Evolutionary conservation across 2,113 vertebrate genomes (phyloP), one percentile per base, ranked within the genome.

Genomic region (Labrus mixtus): DNA sequence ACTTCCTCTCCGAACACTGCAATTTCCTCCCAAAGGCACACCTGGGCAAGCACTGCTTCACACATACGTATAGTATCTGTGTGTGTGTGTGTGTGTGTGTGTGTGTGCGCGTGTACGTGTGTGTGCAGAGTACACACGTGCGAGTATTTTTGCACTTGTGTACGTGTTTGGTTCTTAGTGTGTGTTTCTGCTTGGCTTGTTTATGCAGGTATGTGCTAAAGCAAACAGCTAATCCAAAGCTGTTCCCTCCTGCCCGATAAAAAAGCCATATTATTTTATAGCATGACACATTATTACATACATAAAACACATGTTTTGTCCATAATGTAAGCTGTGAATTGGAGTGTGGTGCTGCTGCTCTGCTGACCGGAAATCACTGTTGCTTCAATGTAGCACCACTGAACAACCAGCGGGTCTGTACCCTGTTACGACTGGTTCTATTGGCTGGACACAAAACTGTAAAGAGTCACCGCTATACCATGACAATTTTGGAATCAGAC

Each of bases 21-120:
- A 85, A 91, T 92, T 91, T 91, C 85, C 84, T 89, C 86, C 76
- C 80, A 69, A 66, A 89, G 82, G 87, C 72, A 77, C 89, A 91
- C 90, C 90, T 92, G 89, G 83, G 59, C 84, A 53, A 16, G 59
- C 58, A 68, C 76, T 73, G 55, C 67, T 78, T 81, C 84, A 78
- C 81, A 84, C 70, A 72, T 20, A 45, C 46, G 65, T 51, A 36
- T 66, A 68, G 62, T 73, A 43, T 73, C 43, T 67, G 60, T 74
- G 65, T 53, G 57, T 51, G 36, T 46, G 61, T 43, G 76, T 61
- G 51, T 55, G 66, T 59, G 50, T 43, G 46, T 37, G 37, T 68
- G 53, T 36, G 45, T 39, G 37, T 66, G 57, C 54, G 29, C 77
- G 41, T 48, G 45, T 16, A 11, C 10, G 39, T n/a, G 39, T 11